Conservation (phyloP, 1,140 invertebrate genomes). For the Pissodes strobi region DNA sequence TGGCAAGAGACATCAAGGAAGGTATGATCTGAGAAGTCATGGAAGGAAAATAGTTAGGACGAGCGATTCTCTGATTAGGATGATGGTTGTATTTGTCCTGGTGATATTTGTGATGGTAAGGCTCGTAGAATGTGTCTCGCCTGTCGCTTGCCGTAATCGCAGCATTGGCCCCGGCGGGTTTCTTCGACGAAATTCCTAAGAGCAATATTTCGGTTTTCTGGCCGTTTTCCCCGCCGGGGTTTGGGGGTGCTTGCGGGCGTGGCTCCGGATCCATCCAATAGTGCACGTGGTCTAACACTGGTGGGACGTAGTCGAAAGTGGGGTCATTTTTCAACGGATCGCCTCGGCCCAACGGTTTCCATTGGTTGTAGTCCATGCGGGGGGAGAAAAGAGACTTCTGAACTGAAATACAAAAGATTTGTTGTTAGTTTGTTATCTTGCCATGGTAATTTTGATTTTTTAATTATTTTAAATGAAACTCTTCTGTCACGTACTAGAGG, state of each 20-base stretch:
- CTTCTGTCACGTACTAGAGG: too few species aligned
- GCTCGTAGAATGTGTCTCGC: constrained; percentile 54
- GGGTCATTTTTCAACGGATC: constrained; percentile 80
- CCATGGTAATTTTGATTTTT: too few species aligned
- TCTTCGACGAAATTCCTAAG: constrained; percentile 68
- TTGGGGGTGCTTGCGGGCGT: constrained; percentile 52
- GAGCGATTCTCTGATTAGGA: constrained; percentile 46
- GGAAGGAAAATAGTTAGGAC: constrained; percentile 41
- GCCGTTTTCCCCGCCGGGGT: constrained; percentile 50
- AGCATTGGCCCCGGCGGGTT: constrained; percentile 63
- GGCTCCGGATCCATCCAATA: constrained; percentile 69
- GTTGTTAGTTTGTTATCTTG: too few species aligned
- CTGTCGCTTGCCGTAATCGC: constrained; percentile 52
- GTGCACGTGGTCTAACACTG: constrained; percentile 72
- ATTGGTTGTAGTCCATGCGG: constrained; percentile 74
- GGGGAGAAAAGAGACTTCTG: constrained; percentile 63
- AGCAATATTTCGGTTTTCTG: constrained; percentile 69
- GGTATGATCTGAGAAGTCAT: constrained; percentile 44
- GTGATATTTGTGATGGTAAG: constrained; percentile 59
- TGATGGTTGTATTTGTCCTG: constrained; percentile 53
- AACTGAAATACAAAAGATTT: constrained; percentile 24
- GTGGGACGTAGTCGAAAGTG: constrained; percentile 79
- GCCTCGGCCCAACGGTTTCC: constrained; percentile 75
- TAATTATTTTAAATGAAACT: too few species aligned
- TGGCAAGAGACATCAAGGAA: constrained; percentile 50